These are phyloP conservation scores for Minunthozetes semirufus DNA, from an alignment of 2,888 invertebrate genomes.

Conservation along the genomic window DNA sequence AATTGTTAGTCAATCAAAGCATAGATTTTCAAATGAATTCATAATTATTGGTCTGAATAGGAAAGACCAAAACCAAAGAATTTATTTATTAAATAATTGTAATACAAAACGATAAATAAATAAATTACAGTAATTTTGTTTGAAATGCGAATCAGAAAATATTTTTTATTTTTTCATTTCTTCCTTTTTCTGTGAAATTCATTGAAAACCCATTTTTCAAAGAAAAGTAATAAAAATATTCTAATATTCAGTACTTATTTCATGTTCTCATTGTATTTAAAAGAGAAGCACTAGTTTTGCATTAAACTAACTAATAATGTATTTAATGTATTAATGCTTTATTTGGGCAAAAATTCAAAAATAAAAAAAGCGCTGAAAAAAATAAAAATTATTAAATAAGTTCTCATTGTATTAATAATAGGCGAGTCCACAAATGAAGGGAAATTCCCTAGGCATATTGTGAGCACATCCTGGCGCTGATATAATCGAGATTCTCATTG, in stretches of 20 bases:
- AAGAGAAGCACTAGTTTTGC: not conserved
- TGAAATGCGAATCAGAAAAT: not conserved
- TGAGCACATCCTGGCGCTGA: not conserved
- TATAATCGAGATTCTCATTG: conserved; percentile 3
- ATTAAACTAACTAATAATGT: not conserved
- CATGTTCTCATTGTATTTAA: not conserved
- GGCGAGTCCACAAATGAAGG: not conserved
- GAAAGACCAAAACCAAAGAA: not conserved
- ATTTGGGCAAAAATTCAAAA: conserved; percentile 12
- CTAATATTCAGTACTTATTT: not conserved
- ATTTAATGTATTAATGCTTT: not conserved
- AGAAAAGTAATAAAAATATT: not conserved
- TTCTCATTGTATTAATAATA: not conserved
- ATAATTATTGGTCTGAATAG: not conserved
- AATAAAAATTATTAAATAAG: not conserved
- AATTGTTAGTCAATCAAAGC: not conserved
- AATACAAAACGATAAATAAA: not conserved
- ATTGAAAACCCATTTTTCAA: not conserved
- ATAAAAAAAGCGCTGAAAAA: not conserved
- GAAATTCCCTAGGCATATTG: not conserved
- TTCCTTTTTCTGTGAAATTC: not conserved
- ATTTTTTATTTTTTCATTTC: not conserved
- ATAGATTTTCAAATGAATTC: not conserved
- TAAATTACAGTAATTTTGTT: not conserved
- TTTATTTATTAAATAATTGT: not conserved